Evolutionary conservation across 2,888 invertebrate species (phyloP), one percentile per base, ranked within the genome.

Genomic region (Hymenopus coronatus): DNA sequence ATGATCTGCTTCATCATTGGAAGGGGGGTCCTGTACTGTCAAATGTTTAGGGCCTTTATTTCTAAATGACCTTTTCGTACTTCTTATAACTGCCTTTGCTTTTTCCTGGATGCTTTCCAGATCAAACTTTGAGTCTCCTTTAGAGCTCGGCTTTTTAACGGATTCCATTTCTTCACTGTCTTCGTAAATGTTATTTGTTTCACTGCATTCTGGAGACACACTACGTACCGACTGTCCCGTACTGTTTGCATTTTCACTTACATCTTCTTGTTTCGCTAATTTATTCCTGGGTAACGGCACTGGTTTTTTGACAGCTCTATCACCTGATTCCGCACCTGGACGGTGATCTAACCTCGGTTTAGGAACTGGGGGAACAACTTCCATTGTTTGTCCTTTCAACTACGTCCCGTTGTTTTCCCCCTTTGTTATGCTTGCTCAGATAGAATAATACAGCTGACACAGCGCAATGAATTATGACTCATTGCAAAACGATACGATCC

Each of bases 1-100:
- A 33, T 2, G 8, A 4, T 84, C 88, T 82, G 46, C 28, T 82
- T 15, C 20, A 7, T 85, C 70, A 25, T 33, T 54, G 20, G 88
- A 54, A 25, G 85, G 82, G 28, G 82, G 3, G n/a, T 70, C 25
- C 28, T 82, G 88, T 12, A 30, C 88, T 92, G 90, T 90, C 40
- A 90, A 90, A 20, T 93, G 90, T 89, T 93, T 91, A 0, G 92
- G 92, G 9, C 93, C 91, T 20, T 93, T 91, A 90, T 92, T 93
- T 89, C 93, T 92, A 14, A 93, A 92, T n/a, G 93, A 93, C 33
- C 93, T 93, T 90, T 94, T 93, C 87, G 93, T 90, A 88, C 95
- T 94, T 91, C 96, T 96, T 88, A 96, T 95, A 2, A 96, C 95
- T 83, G 96, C 95, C 91, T 95, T 95, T 88, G 94, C 94, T 91